phyloP scores from a whole-genome alignment of 1,140 invertebrate species.

The Pseudomyrmex pallidus region DNA sequence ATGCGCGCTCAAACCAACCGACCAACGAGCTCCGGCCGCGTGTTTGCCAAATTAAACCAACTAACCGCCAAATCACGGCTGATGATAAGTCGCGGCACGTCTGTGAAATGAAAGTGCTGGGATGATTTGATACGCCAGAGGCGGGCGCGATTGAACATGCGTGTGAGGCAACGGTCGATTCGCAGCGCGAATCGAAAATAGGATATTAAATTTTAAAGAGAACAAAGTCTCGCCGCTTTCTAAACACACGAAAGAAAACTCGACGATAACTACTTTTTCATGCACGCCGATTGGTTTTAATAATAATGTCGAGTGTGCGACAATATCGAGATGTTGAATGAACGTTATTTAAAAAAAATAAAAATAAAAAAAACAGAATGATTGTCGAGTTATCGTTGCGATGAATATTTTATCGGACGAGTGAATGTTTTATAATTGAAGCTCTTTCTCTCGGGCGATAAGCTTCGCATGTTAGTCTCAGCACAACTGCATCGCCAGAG shows the following conservation, averaged over 20 bases:
- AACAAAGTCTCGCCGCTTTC: no score
- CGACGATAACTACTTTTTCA: no score
- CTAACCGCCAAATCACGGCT: constrained; percentile 58
- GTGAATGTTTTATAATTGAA: background rate
- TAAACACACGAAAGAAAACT: no score
- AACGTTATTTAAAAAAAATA: no score
- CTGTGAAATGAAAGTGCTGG: background rate
- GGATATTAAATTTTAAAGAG: background rate
- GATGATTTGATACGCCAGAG: background rate
- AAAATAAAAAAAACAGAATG: no score
- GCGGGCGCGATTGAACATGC: background rate
- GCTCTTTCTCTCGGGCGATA: background rate
- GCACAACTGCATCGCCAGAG: no score
- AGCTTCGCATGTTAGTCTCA: background rate
- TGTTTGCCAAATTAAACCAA: constrained; percentile 66
- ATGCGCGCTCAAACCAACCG: constrained; percentile 58
- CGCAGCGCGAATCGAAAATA: background rate
- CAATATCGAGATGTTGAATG: no score
- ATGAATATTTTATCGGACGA: background rate
- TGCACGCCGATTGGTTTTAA: no score
- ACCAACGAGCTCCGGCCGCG: constrained; percentile 25
- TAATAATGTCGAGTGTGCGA: no score
- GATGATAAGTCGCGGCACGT: constrained; percentile 57
- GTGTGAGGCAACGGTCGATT: background rate
- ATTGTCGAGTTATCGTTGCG: no score